Evolutionary conservation across 2,888 invertebrate genomes (phyloP).

Genomic region (Hipparchia semele): DNA sequence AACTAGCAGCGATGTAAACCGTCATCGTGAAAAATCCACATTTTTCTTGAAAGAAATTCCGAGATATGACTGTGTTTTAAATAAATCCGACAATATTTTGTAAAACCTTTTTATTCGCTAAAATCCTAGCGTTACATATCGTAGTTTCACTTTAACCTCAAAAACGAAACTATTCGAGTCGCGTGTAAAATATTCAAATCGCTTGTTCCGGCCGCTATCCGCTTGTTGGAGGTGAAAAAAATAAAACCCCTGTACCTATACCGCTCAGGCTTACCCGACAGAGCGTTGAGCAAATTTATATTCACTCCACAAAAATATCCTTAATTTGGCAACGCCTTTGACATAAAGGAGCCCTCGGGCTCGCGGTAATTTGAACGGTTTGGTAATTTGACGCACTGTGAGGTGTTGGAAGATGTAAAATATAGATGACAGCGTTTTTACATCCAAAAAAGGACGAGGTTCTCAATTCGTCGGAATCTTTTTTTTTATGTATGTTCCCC

Average conservation of each 20-base stretch:
- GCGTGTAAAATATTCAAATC: conserved; percentile 8
- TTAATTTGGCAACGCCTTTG: conserved; percentile 44
- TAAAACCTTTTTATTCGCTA: background rate
- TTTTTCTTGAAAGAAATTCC: background rate
- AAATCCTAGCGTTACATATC: background rate
- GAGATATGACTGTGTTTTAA: background rate
- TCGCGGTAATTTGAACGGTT: conserved; percentile 49
- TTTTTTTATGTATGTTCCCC: too few species aligned
- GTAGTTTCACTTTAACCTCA: background rate
- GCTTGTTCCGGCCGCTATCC: background rate
- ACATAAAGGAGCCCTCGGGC: conserved; percentile 40
- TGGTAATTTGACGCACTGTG: conserved; percentile 45
- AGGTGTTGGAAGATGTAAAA: background rate
- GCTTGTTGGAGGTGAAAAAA: background rate
- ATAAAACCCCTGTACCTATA: background rate
- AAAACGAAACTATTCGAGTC: conserved; percentile 8
- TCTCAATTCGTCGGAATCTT: too few species aligned
- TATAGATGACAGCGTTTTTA: conserved; percentile 31
- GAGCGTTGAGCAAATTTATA: conserved; percentile 25
- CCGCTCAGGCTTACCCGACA: background rate
- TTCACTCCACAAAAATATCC: conserved; percentile 36
- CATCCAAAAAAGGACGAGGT: too few species aligned
- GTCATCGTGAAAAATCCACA: background rate
- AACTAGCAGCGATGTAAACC: too few species aligned
- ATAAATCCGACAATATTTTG: background rate